Evolutionary conservation across 2,113 vertebrate genomes (phyloP).

Genomic region (Irena cyanogastra): DNA sequence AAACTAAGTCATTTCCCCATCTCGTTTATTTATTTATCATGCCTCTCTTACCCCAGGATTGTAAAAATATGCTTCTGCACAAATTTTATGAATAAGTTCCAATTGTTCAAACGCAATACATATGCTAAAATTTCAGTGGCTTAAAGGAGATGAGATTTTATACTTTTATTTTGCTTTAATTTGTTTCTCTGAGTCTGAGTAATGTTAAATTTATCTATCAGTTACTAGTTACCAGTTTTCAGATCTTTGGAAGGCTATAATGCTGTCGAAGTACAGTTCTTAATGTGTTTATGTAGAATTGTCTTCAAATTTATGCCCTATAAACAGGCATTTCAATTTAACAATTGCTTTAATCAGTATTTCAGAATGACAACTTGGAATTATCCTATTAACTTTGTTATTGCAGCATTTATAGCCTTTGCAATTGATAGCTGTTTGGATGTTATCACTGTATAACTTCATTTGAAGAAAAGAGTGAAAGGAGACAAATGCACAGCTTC

Average conservation of each 20-base stretch:
- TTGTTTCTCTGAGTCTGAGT: background rate
- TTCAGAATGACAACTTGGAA: constrained; percentile 56
- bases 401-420: constrained; percentile 45
- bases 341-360: constrained; percentile 65
- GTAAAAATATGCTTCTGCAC: background rate
- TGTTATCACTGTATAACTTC: background rate
- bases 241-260: background rate
- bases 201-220: background rate
- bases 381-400: constrained; percentile 61
- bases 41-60: background rate
- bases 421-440: background rate
- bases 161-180: background rate
- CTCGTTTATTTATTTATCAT: background rate
- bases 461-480: background rate
- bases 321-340: constrained; percentile 47
- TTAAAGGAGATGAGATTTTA: background rate
- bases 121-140: background rate
- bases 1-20: background rate
- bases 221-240: background rate
- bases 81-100: background rate
- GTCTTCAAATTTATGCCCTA: constrained; percentile 28
- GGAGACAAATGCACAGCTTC: background rate
- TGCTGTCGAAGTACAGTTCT: constrained; percentile 12
- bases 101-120: background rate
- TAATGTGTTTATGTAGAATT: constrained; percentile 28